Evolutionary conservation across 2,113 vertebrate species (phyloP).

Genomic region (Xiphorhynchus elegans): DNA sequence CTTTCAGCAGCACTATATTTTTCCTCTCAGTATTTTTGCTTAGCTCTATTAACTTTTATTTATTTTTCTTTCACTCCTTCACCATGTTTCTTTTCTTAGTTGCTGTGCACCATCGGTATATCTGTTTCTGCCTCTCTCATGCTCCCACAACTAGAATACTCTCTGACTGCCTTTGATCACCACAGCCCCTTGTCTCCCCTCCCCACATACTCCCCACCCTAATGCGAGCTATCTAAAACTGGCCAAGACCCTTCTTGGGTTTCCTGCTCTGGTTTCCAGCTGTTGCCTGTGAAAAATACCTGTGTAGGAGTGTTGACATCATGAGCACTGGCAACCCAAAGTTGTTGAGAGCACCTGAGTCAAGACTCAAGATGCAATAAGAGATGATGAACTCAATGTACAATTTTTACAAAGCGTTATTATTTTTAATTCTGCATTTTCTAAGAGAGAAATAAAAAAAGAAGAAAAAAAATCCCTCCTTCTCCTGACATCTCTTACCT

Average conservation of each 20-base stretch:
- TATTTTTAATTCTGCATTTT: neutral
- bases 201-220: neutral
- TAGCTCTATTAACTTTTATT: constrained; percentile 74
- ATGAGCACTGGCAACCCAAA: neutral
- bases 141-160: neutral
- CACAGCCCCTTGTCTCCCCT: neutral
- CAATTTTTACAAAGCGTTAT: neutral
- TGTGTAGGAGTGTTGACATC: neutral
- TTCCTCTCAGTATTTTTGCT: constrained; percentile 64
- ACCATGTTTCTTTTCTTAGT: constrained; percentile 57
- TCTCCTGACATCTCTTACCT: neutral
- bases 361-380: neutral
- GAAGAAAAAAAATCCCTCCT: neutral
- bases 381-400: neutral
- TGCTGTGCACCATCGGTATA: constrained; percentile 44
- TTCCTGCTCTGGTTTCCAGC: neutral
- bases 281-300: constrained; percentile 19
- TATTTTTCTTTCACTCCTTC: constrained; percentile 64
- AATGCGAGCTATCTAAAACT: neutral
- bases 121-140: constrained; percentile 25
- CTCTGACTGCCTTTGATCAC: neutral
- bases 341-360: neutral
- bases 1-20: constrained; percentile 46
- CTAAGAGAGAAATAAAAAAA: neutral
- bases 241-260: neutral